These are phyloP conservation scores for Tyrophagus putrescentiae DNA, from an alignment of 1,140 invertebrate genomes.

Conservation along the genomic window DNA sequence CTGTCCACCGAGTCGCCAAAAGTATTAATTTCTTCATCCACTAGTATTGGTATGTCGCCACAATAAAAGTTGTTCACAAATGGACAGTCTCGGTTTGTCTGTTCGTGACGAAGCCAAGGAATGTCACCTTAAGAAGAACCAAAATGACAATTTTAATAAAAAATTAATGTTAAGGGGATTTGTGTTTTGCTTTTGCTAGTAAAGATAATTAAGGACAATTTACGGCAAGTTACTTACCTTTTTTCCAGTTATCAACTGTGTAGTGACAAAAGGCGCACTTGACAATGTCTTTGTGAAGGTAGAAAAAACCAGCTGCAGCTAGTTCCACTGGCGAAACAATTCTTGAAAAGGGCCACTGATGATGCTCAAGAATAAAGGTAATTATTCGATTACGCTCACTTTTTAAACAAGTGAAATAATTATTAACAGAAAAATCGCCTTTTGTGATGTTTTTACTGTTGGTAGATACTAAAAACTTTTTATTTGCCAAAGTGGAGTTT, in stretches of 20 bases:
- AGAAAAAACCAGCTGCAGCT: conserved; percentile 68
- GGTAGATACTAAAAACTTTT: too few species aligned
- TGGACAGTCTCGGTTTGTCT: conserved; percentile 25
- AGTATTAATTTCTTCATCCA: conserved; percentile 2
- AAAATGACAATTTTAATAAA: too few species aligned
- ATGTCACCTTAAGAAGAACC: too few species aligned
- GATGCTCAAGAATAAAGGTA: neutral
- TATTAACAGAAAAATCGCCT: neutral
- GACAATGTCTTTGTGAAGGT: conserved; percentile 48
- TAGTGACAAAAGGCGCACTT: conserved; percentile 71
- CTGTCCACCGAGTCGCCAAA: neutral
- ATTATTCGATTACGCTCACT: neutral
- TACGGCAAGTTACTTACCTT: conserved; percentile 60
- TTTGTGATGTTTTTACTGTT: too few species aligned
- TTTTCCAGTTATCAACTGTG: conserved; percentile 70
- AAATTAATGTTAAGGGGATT: too few species aligned
- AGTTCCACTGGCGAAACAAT: conserved; percentile 47
- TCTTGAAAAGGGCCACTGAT: conserved; percentile 5
- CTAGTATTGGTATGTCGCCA: conserved; percentile 20
- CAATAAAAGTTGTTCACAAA: conserved; percentile 23
- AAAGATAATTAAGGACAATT: conserved; percentile 72
- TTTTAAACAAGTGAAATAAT: neutral
- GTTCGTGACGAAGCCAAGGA: too few species aligned
- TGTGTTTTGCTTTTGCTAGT: too few species aligned
- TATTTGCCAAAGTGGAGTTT: too few species aligned